Evolutionary conservation across 2,113 vertebrate genomes (phyloP).

Genomic region (Sinosuthora webbiana): DNA sequence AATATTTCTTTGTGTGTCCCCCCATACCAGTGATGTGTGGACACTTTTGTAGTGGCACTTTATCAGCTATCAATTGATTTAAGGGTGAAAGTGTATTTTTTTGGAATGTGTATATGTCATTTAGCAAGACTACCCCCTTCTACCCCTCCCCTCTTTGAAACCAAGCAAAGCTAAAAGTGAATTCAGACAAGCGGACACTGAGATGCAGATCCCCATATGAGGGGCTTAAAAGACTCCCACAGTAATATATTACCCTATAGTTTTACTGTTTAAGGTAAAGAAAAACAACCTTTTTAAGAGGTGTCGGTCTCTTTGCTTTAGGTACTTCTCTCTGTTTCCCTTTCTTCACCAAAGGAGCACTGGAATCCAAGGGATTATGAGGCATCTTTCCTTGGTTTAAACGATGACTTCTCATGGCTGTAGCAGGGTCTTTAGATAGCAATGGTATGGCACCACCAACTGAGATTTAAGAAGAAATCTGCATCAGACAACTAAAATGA

Average conservation of each 20-base stretch:
- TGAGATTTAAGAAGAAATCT: slow-evolving; percentile 50
- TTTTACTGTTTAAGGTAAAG: not conserved
- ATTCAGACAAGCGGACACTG: not conserved
- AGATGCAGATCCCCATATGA: not conserved
- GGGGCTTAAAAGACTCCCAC: not conserved
- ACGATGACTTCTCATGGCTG: slow-evolving; percentile 73
- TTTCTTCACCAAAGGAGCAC: slow-evolving; percentile 91
- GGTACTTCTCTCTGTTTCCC: slow-evolving; percentile 96
- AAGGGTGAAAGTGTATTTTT: not conserved
- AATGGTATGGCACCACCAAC: slow-evolving; percentile 88
- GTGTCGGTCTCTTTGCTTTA: slow-evolving; percentile 93
- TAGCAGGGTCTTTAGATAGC: slow-evolving; percentile 79
- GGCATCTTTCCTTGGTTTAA: slow-evolving; percentile 81
- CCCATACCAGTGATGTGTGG: not conserved
- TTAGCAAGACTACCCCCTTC: not conserved
- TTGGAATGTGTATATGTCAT: not conserved
- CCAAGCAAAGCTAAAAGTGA: not conserved
- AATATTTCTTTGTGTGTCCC: not conserved
- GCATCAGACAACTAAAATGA: not conserved
- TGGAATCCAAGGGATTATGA: slow-evolving; percentile 96
- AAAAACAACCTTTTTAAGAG: slow-evolving; percentile 85
- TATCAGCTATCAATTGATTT: not conserved
- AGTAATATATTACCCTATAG: not conserved
- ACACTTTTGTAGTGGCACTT: not conserved
- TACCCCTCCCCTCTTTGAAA: not conserved